Evolutionary conservation across 2,113 vertebrate genomes (phyloP), one percentile per base, ranked within the genome.

Genomic region (Pachypanchax playfairii): DNA sequence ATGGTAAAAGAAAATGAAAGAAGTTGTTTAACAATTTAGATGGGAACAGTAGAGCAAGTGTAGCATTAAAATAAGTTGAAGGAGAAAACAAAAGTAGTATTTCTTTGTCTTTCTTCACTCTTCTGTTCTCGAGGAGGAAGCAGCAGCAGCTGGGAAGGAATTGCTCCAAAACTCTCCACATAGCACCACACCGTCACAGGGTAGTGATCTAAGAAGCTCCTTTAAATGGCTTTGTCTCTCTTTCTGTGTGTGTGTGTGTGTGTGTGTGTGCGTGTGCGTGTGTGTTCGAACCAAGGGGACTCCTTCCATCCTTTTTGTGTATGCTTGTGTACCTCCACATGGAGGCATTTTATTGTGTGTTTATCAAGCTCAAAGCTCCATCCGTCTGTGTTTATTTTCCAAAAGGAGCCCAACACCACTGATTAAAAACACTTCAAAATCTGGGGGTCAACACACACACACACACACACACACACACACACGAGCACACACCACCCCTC

Each of bases 121-220:
- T 47, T 53, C 21, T 93, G 90, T 41, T 41, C 17, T n/a, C 14
- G 6, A 39, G 17, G 84, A 88, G 87, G 87, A 90, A 90, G 92
- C 92, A 94, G 91, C 92, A 94, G 91, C 92, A 93, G 93, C 92
- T 93, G 91, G 92, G 91, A 91, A 89, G 89, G 92, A 90, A 92
- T 93, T 85, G 90, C 89, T 91, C 90, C 90, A 91, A 93, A 93
- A 90, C 92, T 84, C 88, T 88, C 75, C 78, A 78, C 91, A 90
- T 90, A 92, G 91, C 86, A 93, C 85, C 91, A 82, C 90, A 88
- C 89, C 88, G 93, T 93, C 93, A 93, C 93, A 94, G 92, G 52
- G 87, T 84, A 78, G 88, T 95, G 93, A 95, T 95, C 93, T 94
- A 93, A 95, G 88, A 87, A 88, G 61, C 62, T 52, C 48, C 62